phyloP scores from a whole-genome alignment of 1,140 invertebrate species.

The Saxidomus purpurata region DNA sequence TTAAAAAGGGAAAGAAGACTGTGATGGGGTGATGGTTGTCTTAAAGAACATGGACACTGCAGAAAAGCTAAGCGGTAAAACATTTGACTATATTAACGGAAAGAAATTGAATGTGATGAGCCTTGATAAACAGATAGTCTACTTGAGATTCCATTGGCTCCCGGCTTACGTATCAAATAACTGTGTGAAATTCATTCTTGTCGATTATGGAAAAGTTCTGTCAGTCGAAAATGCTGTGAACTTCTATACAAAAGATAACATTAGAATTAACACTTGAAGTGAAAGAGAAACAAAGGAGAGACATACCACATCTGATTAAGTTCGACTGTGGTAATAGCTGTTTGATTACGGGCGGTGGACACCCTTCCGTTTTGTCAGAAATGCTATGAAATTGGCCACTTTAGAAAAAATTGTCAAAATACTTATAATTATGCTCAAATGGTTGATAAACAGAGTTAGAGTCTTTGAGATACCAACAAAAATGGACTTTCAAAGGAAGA shows the following conservation, averaged over 20 bases:
- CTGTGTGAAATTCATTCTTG: neutral
- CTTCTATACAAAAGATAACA: no score
- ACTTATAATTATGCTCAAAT: neutral
- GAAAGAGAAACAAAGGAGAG: neutral
- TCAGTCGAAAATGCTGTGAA: neutral
- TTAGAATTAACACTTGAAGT: neutral
- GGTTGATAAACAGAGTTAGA: neutral
- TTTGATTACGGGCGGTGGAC: neutral
- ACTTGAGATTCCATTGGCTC: neutral
- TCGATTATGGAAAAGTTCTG: neutral
- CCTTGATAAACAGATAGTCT: neutral
- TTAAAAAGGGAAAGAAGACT: neutral
- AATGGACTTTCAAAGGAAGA: no score
- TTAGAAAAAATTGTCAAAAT: neutral
- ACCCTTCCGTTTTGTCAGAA: neutral
- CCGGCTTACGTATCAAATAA: neutral
- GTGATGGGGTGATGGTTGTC: neutral
- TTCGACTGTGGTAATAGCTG: neutral
- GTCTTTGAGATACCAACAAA: neutral
- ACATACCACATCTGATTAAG: neutral
- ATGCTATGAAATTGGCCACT: neutral
- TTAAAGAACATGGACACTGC: neutral
- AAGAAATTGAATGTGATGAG: neutral
- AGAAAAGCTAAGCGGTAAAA: neutral
- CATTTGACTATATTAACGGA: neutral